A percentile compares a stretch with the other conserved stretches of the same genome.
These are phyloP conservation scores for Drosophila koepferae DNA, from an alignment of 2,888 invertebrate species.

Conservation along the genomic window DNA sequence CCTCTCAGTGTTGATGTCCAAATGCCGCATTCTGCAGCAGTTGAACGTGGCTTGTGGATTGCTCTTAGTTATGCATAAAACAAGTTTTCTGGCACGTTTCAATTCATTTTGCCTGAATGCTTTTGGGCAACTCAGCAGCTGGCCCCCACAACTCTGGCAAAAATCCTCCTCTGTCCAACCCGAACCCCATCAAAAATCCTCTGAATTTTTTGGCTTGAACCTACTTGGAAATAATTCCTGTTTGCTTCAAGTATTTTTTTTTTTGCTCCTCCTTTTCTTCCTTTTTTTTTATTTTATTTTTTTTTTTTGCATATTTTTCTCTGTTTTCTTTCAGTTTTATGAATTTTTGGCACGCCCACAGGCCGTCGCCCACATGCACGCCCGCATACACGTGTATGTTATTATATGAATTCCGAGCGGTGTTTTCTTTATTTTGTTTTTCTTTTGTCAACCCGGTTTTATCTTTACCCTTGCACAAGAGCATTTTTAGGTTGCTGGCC, in stretches of 20 bases:
- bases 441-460: conserved; percentile 54
- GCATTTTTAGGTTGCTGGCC: conserved; percentile 35
- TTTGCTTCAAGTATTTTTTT: conserved; percentile 39
- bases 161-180: not conserved
- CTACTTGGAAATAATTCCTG: conserved; percentile 40
- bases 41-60: conserved; percentile 15
- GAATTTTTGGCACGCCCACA: conserved; percentile 37
- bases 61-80: conserved; percentile 52
- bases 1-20: not conserved
- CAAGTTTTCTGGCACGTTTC: conserved; percentile 63
- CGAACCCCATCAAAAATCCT: conserved; percentile 8
- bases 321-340: conserved; percentile 54
- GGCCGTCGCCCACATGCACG: not conserved
- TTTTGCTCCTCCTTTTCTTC: not conserved
- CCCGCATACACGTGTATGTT: conserved; percentile 30
- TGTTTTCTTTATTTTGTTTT: conserved; percentile 17
- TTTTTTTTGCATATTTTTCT: conserved; percentile 38
- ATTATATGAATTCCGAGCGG: conserved; percentile 50
- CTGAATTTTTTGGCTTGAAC: conserved; percentile 24
- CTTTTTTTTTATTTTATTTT: not conserved
- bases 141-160: not conserved
- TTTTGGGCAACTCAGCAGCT: conserved; percentile 3
- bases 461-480: conserved; percentile 48
- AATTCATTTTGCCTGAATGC: conserved; percentile 57
- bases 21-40: conserved; percentile 15